Conservation (phyloP, 2,113 vertebrate species). For the Rafetus swinhoei region DNA sequence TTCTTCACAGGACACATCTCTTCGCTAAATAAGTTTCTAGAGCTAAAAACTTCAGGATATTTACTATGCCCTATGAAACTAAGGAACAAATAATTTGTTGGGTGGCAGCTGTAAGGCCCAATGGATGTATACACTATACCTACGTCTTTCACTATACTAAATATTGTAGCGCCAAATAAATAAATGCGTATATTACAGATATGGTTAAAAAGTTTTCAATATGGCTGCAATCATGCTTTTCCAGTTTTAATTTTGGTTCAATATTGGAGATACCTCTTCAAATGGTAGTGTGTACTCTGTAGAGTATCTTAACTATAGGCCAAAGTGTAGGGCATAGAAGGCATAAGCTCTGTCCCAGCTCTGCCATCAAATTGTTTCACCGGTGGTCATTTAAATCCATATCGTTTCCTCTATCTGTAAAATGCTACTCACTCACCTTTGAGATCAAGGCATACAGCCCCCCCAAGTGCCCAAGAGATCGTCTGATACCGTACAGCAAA, state of each 20-base stretch:
- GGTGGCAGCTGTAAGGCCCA: background rate
- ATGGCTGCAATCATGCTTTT: background rate
- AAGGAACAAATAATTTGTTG: background rate
- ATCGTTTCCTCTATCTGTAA: background rate
- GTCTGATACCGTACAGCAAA: background rate
- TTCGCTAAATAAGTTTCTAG: background rate
- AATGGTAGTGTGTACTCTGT: background rate
- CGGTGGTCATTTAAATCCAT: background rate
- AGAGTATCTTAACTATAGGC: background rate
- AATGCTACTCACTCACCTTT: background rate
- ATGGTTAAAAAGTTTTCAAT: background rate
- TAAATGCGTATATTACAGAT: background rate
- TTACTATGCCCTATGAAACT: background rate
- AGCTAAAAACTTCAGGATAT: background rate
- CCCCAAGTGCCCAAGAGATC: background rate
- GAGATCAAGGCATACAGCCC: background rate
- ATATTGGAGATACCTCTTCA: background rate
- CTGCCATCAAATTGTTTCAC: background rate
- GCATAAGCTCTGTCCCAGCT: rapidly evolving
- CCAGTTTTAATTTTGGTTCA: background rate
- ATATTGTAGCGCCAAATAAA: background rate
- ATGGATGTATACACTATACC: background rate
- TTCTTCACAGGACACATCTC: background rate
- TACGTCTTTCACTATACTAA: background rate
- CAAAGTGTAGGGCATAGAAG: background rate